These are phyloP conservation scores for Cepaea hortensis DNA, from an alignment of 2,888 invertebrate genomes.

Conservation along the genomic window DNA sequence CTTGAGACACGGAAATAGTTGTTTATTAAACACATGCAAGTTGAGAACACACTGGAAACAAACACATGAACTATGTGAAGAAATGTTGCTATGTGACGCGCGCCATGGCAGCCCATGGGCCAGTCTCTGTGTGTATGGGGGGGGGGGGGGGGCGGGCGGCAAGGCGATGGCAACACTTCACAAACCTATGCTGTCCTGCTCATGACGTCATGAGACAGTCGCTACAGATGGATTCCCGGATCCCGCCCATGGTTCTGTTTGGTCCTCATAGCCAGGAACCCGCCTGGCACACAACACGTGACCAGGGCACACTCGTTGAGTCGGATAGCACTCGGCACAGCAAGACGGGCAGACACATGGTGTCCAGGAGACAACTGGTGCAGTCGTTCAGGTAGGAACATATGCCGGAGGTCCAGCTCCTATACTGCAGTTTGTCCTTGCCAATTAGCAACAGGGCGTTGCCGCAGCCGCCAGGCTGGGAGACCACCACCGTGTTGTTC, in stretches of 20 bases:
- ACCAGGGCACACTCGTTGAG: slow-evolving; percentile 55
- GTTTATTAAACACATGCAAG: too few species aligned
- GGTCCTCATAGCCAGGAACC: slow-evolving; percentile 50
- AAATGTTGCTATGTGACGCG: too few species aligned
- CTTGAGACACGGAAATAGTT: too few species aligned
- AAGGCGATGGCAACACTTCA: too few species aligned
- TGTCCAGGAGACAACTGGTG: slow-evolving; percentile 43
- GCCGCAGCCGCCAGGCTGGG: slow-evolving; percentile 26
- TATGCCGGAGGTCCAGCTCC: slow-evolving; percentile 43
- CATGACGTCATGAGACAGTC: too few species aligned
- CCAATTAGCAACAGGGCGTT: slow-evolving; percentile 9
- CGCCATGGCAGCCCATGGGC: too few species aligned
- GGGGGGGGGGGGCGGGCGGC: too few species aligned
- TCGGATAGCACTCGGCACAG: slow-evolving; percentile 52
- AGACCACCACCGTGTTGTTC: slow-evolving; percentile 36
- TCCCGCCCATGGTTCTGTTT: slow-evolving; percentile 56
- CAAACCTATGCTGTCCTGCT: too few species aligned
- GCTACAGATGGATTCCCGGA: slow-evolving; percentile 40
- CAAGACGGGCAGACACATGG: slow-evolving; percentile 50
- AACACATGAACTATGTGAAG: too few species aligned
- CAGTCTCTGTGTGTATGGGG: too few species aligned
- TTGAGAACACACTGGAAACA: too few species aligned
- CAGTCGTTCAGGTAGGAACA: slow-evolving; percentile 46
- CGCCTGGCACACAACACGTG: slow-evolving; percentile 51
- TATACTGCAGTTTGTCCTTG: slow-evolving; percentile 22